Percentiles rank a stretch among this genome's conserved stretches.
Evolutionary conservation across 2,113 vertebrate species (phyloP).

Genomic region (Atherinomorus stipes): DNA sequence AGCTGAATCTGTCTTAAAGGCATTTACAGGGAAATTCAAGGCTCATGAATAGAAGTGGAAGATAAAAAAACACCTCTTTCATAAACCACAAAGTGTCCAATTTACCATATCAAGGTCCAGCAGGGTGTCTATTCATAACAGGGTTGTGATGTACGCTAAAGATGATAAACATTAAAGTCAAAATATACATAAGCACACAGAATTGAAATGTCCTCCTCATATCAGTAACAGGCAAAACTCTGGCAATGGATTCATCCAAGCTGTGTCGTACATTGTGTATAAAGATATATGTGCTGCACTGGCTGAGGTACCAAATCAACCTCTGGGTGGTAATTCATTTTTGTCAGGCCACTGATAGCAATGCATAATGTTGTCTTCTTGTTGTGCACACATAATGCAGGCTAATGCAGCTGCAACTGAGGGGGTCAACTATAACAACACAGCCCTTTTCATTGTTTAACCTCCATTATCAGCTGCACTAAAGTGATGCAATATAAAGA

Average conservation of each 20-base stretch:
- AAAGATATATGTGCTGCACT: slow-evolving; percentile 71
- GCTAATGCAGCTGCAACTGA: slow-evolving; percentile 37
- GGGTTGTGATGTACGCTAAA: slow-evolving; percentile 71
- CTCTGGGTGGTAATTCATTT: slow-evolving; percentile 69
- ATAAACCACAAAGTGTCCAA: slow-evolving; percentile 83
- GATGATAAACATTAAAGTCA: slow-evolving; percentile 80
- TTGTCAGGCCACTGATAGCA: slow-evolving; percentile 65
- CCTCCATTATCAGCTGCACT: neutral
- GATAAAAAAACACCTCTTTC: slow-evolving; percentile 76
- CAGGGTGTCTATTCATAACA: slow-evolving; percentile 77
- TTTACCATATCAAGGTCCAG: slow-evolving; percentile 82
- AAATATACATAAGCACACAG: slow-evolving; percentile 71
- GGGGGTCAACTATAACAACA: slow-evolving; percentile 4
- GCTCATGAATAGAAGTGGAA: slow-evolving; percentile 76
- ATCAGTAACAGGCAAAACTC: slow-evolving; percentile 73
- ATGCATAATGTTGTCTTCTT: slow-evolving; percentile 61
- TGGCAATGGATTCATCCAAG: slow-evolving; percentile 70
- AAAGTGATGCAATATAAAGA: neutral
- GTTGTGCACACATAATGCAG: slow-evolving; percentile 35
- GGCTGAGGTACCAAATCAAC: slow-evolving; percentile 75
- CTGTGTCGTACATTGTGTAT: slow-evolving; percentile 47
- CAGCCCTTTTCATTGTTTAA: slow-evolving; percentile 9
- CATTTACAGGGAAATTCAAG: slow-evolving; percentile 60
- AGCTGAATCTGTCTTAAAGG: slow-evolving; percentile 74
- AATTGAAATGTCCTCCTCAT: slow-evolving; percentile 68